Evolutionary conservation across 2,113 vertebrate species (phyloP), one percentile per base, ranked within the genome.

Genomic region (Danio rerio): DNA sequence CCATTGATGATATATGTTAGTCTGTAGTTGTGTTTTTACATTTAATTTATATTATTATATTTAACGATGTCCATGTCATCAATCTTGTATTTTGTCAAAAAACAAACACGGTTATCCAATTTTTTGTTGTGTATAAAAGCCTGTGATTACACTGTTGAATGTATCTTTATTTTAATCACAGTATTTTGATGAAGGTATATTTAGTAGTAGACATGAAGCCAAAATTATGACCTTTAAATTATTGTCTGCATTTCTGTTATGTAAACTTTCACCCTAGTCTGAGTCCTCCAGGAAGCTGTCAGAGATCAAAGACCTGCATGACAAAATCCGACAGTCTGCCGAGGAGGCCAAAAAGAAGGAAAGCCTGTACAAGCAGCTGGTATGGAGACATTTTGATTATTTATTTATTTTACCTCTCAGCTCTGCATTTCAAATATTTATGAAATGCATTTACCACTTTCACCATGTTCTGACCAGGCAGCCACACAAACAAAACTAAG

Each of bases 341-440:
- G 95, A 94, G 43, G 96, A 98, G 73, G 94, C 95, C 21, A 96
- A 93, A 86, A 95, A 92, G 86, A 97, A 97, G 85, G 96, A 97
- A 55, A 94, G 94, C 4, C 79, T 95, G 0, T 94, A 96, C 81
- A 96, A 95, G 73, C 95, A 97, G 76, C 86, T 97, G 92, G 96
- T 96, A 87, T 43, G 89, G 52, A 7, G 31, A 66, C 2, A 58
- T 42, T 43, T 68, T 63, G n/a, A n/a, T n/a, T 7, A 18, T 65
- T 71, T 9, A 31, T 31, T 31, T 31, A 31, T 12, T 11, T 52
- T 18, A 40, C 7, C 49, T 11, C 5, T 31, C 6, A 7, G 53
- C n/a, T 47, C 4, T 55, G 18, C 4, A 15, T 21, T 63, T 13
- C 9, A 62, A 1, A 11, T 15, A 10, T 53, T 15, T 8, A 76